These are phyloP conservation scores for Aurelia coerulea DNA, from an alignment of 30 jellyfish, hydroid and myxozoan species.

Conservation along the genomic window DNA sequence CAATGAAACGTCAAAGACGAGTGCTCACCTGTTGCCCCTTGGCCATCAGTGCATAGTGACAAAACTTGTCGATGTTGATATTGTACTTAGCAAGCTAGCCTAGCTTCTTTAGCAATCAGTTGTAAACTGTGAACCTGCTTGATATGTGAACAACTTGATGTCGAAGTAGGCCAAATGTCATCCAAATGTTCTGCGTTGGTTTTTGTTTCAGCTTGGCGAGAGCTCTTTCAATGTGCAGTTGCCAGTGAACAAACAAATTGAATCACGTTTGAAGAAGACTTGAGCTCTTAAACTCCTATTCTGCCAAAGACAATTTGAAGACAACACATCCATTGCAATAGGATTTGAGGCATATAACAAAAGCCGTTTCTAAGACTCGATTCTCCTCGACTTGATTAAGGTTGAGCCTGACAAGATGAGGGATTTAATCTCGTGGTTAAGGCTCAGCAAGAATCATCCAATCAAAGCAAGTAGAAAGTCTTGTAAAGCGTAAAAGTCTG, in stretches of 20 bases:
- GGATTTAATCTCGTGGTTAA: slow-evolving; percentile 4
- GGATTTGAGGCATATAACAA: slow-evolving; percentile 52
- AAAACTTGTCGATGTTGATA: no score
- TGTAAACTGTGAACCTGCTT: no score
- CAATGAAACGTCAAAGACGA: no score
- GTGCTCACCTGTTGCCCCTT: no score
- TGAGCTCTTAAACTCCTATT: slow-evolving; percentile 54
- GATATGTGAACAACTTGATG: no score
- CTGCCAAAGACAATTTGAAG: slow-evolving; percentile 39
- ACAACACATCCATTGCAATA: slow-evolving; percentile 57
- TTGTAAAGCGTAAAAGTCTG: no score
- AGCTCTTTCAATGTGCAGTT: slow-evolving; percentile 52
- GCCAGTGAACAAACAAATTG: slow-evolving; percentile 69
- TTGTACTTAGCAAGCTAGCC: no score
- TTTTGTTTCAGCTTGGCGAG: slow-evolving; percentile 48
- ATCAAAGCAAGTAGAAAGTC: no score
- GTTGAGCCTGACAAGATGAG: slow-evolving; percentile 43
- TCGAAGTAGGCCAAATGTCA: no score
- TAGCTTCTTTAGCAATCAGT: no score
- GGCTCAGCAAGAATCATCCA: neutral
- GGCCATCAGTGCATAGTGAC: no score
- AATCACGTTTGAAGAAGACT: slow-evolving; percentile 43
- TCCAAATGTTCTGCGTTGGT: slow-evolving; percentile 19
- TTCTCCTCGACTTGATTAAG: slow-evolving; percentile 28
- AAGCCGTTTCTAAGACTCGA: slow-evolving; percentile 39